A percentile compares a stretch with the other conserved stretches of the same genome.
Conservation (phyloP, 2,888 invertebrate species). For the Ochropleura leucogaster region DNA sequence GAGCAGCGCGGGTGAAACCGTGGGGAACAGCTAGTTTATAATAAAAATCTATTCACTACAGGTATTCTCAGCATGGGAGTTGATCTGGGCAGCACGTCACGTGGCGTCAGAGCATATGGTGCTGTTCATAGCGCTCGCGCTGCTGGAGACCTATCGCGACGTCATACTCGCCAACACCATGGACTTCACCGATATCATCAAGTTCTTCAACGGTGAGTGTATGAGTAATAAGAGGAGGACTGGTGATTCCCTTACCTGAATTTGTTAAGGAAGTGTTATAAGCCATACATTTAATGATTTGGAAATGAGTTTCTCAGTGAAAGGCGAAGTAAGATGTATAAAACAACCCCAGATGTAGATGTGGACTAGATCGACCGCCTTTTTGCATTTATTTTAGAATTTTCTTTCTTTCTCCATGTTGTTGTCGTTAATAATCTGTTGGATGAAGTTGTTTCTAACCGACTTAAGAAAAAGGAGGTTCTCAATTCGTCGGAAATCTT, state of each 20-base stretch:
- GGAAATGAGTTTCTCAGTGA: neutral
- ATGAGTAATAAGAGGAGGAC: neutral
- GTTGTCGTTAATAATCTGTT: too few species aligned
- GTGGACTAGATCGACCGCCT: too few species aligned
- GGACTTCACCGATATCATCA: conserved; percentile 99
- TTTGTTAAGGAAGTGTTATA: too few species aligned
- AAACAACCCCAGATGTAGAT: neutral
- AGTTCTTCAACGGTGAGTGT: conserved; percentile 97
- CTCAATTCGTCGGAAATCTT: too few species aligned
- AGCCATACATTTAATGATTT: neutral
- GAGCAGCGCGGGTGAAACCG: too few species aligned
- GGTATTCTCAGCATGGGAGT: conserved; percentile 97
- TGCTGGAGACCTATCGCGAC: conserved; percentile 97
- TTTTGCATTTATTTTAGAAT: too few species aligned
- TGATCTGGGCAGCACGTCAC: conserved; percentile 98
- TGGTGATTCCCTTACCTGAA: too few species aligned
- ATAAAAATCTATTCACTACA: too few species aligned
- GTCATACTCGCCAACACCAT: conserved; percentile 98
- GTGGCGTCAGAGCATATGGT: conserved; percentile 97
- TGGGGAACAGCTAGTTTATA: too few species aligned
- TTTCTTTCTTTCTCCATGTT: too few species aligned
- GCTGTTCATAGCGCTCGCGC: conserved; percentile 97
- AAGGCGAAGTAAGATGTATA: neutral
- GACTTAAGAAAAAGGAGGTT: too few species aligned
- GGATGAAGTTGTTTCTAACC: too few species aligned